phyloP scores from a whole-genome alignment of 2,888 invertebrate genomes.

The Boloria selene region DNA sequence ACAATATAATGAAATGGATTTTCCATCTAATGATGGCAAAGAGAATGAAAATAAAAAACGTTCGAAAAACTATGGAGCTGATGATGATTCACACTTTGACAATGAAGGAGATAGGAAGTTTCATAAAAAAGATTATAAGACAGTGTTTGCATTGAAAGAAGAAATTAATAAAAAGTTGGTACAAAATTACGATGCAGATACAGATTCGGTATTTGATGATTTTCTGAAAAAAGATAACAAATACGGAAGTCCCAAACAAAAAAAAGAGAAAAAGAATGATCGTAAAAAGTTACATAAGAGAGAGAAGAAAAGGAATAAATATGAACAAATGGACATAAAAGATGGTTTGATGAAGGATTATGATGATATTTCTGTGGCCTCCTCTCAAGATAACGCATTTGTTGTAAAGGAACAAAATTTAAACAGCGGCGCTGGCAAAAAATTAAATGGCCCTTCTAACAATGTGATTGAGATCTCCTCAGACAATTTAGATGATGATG shows the following conservation, averaged over 20 bases:
- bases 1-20: not conserved
- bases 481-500: not conserved
- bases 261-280: conserved; percentile 65
- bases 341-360: conserved; percentile 69
- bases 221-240: conserved; percentile 66
- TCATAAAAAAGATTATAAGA: conserved; percentile 2
- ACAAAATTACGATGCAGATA: conserved; percentile 24
- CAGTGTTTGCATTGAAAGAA: conserved; percentile 25
- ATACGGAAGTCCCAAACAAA: conserved; percentile 59
- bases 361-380: conserved; percentile 58
- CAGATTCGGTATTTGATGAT: conserved; percentile 61
- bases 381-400: conserved; percentile 37
- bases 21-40: not conserved
- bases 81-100: not conserved
- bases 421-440: conserved; percentile 1
- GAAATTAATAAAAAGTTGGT: conserved; percentile 20
- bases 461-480: not conserved
- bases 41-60: conserved; percentile 9
- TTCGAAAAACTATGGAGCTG: not conserved
- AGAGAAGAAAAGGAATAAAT: conserved; percentile 70
- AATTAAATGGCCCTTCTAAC: not conserved
- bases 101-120: not conserved
- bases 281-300: conserved; percentile 67
- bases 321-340: conserved; percentile 76
- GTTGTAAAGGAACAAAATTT: conserved; percentile 40